Conservation (phyloP, 2,888 invertebrate genomes). For the Parasteatoda lunata region DNA sequence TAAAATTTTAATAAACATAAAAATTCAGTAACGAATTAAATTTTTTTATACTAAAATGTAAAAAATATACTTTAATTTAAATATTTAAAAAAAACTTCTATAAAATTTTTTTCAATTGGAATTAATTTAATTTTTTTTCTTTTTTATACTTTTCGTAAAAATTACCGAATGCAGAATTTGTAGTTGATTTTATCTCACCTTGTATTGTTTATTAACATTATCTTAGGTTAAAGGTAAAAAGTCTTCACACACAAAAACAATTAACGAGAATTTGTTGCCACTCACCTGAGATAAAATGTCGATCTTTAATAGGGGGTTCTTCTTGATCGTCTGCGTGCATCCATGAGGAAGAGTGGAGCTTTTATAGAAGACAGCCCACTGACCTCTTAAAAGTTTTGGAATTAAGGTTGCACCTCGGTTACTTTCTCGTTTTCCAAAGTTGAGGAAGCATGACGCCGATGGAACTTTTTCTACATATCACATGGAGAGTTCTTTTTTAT, state of each 20-base stretch:
- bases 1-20: too few species aligned
- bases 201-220: too few species aligned
- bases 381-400: conserved; percentile 44
- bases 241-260: background rate
- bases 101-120: too few species aligned
- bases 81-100: too few species aligned
- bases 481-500: background rate
- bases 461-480: background rate
- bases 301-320: conserved; percentile 11
- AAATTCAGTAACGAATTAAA: too few species aligned
- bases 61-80: too few species aligned
- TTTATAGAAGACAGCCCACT: conserved; percentile 56
- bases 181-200: too few species aligned
- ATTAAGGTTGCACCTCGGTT: conserved; percentile 42
- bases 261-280: conserved; percentile 10
- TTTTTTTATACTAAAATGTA: too few species aligned
- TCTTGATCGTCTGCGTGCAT: conserved; percentile 26
- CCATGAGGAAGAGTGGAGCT: conserved; percentile 21
- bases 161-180: too few species aligned
- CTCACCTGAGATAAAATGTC: conserved; percentile 48
- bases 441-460: conserved; percentile 27
- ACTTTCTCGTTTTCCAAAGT: conserved; percentile 35
- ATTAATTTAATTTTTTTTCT: too few species aligned
- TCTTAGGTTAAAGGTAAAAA: too few species aligned
- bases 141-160: too few species aligned